Evolutionary conservation across 2,888 invertebrate species (phyloP).

Genomic region (Pelosia muscerda): DNA sequence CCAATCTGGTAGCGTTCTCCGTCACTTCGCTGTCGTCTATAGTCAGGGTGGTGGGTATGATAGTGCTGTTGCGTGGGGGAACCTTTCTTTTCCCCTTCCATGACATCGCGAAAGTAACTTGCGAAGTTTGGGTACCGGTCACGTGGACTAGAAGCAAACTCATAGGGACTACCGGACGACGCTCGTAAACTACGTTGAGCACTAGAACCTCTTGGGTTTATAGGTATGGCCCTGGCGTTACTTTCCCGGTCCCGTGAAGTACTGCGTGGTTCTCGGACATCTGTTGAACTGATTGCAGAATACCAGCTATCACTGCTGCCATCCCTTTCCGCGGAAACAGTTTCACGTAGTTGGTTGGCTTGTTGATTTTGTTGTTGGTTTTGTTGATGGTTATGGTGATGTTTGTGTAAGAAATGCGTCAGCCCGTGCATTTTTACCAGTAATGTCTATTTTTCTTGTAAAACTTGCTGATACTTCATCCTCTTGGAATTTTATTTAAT

Average conservation of each 20-base stretch:
- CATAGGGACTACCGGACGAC: conserved; percentile 66
- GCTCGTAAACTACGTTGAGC: conserved; percentile 68
- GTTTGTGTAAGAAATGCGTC: conserved; percentile 70
- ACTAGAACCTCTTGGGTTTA: conserved; percentile 65
- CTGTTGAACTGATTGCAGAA: conserved; percentile 66
- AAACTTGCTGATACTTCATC: conserved; percentile 31
- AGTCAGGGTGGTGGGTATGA: conserved; percentile 67
- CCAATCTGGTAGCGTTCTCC: conserved; percentile 70
- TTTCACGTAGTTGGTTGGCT: conserved; percentile 62
- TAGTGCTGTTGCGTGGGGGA: conserved; percentile 62
- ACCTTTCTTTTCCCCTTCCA: conserved; percentile 60
- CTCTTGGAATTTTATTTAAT: conserved; percentile 32
- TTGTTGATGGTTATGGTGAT: conserved; percentile 47
- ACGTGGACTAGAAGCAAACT: conserved; percentile 78
- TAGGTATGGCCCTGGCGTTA: conserved; percentile 65
- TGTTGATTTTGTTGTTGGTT: background rate
- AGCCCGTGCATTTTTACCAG: conserved; percentile 79
- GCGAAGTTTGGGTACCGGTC: conserved; percentile 80
- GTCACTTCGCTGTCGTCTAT: conserved; percentile 66
- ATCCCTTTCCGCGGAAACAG: conserved; percentile 72
- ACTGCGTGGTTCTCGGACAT: conserved; percentile 65
- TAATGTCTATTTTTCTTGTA: conserved; percentile 36
- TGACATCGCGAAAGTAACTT: conserved; percentile 78
- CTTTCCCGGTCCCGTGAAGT: conserved; percentile 28
- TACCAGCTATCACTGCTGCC: conserved; percentile 82